Conservation (phyloP, 2,797 vertebrate genomes). For the Hydrophis major region DNA sequence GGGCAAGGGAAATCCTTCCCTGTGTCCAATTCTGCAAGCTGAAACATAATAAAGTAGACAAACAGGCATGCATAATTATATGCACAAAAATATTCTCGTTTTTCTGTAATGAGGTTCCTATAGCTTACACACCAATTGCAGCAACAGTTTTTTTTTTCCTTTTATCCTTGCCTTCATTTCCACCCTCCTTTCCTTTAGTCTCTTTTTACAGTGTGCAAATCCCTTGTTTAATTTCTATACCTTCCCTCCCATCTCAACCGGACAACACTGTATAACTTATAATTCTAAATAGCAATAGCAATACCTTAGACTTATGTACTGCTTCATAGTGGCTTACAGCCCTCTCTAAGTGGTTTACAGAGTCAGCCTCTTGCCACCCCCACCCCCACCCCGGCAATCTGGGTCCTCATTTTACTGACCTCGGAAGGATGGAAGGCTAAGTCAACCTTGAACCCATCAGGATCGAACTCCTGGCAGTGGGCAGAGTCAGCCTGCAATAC, state of each 20-base stretch:
- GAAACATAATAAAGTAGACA: not conserved
- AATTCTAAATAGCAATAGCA: not conserved
- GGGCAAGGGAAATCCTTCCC: not conserved
- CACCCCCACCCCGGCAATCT: not conserved
- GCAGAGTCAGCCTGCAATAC: not conserved
- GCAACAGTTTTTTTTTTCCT: not conserved
- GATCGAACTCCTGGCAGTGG: not conserved
- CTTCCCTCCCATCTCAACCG: not conserved
- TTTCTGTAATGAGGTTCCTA: not conserved
- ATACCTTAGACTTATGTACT: not conserved
- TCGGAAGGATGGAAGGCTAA: not conserved
- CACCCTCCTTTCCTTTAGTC: not conserved
- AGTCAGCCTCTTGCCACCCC: not conserved
- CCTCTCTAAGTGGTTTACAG: not conserved
- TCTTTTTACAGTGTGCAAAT: not conserved
- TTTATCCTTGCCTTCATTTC: not conserved
- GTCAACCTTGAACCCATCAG: not conserved
- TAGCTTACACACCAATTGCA: not conserved
- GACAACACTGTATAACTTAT: not conserved
- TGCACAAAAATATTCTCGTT: not conserved
- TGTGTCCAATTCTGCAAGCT: not conserved
- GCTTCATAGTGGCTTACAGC: not conserved
- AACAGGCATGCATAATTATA: not conserved
- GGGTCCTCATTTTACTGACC: not conserved
- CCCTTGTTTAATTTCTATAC: not conserved